Evolutionary conservation across 2,888 invertebrate genomes (phyloP).

Genomic region (Melanostoma mellinum): DNA sequence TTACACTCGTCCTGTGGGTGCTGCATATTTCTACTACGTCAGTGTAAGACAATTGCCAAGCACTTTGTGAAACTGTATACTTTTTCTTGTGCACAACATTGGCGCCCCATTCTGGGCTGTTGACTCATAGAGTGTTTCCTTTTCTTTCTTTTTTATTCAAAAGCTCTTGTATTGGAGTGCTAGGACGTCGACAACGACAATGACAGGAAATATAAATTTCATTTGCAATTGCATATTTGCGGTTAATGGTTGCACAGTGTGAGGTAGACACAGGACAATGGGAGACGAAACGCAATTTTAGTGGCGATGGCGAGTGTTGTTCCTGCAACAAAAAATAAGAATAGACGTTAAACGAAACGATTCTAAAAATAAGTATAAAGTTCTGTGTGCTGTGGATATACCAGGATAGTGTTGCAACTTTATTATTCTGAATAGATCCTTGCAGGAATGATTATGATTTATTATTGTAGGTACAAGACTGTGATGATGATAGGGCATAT

Average conservation of each 20-base stretch:
- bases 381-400: slow-evolving; percentile 23
- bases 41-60: slow-evolving; percentile 48
- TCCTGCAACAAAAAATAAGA: slow-evolving; percentile 53
- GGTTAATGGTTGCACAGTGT: slow-evolving; percentile 26
- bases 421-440: slow-evolving; percentile 49
- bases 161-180: slow-evolving; percentile 7
- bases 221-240: slow-evolving; percentile 65
- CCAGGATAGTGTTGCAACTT: slow-evolving; percentile 50
- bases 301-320: slow-evolving; percentile 10
- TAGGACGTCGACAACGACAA: slow-evolving; percentile 46
- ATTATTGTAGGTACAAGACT: slow-evolving; percentile 30
- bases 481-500: not conserved
- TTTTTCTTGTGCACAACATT: slow-evolving; percentile 41
- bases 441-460: slow-evolving; percentile 62
- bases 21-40: slow-evolving; percentile 37
- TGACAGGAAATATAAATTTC: slow-evolving; percentile 71
- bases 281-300: slow-evolving; percentile 19
- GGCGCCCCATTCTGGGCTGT: slow-evolving; percentile 48
- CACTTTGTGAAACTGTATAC: slow-evolving; percentile 48
- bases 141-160: slow-evolving; percentile 30
- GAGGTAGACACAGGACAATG: slow-evolving; percentile 29
- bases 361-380: slow-evolving; percentile 15
- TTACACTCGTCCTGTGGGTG: slow-evolving; percentile 29
- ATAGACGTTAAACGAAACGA: slow-evolving; percentile 32
- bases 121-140: slow-evolving; percentile 48